These are phyloP conservation scores for Cacoxenus indagator DNA, from an alignment of 2,888 invertebrate genomes.

Conservation along the genomic window DNA sequence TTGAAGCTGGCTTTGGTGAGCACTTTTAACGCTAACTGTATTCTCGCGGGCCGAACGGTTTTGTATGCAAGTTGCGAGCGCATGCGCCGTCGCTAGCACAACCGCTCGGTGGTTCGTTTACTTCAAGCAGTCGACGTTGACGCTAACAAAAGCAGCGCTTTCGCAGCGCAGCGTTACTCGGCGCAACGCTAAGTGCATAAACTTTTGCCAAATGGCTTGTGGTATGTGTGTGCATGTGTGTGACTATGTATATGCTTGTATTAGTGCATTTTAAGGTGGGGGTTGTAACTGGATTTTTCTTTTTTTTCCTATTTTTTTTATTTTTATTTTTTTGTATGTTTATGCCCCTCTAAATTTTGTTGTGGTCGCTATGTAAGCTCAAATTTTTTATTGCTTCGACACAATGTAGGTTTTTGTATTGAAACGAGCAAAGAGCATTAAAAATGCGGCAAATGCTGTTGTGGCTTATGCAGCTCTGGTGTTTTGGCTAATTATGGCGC, in stretches of 20 bases:
- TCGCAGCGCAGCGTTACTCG: not conserved
- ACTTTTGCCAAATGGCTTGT: conserved; percentile 50
- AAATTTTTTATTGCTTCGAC: conserved; percentile 22
- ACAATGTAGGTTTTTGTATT: conserved; percentile 36
- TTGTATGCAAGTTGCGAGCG: conserved; percentile 50
- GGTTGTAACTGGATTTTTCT: conserved; percentile 52
- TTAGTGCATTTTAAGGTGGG: conserved; percentile 56
- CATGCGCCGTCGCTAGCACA: not conserved
- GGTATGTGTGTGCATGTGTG: conserved; percentile 30
- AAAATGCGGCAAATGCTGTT: conserved; percentile 26
- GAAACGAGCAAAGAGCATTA: too few relatives aligned
- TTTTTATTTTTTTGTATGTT: conserved; percentile 1
- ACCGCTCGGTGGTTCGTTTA: not conserved
- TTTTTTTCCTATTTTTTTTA: not conserved
- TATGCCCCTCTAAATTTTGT: conserved; percentile 5
- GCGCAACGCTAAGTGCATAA: conserved; percentile 14
- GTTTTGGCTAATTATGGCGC: conserved; percentile 15
- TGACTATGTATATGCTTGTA: conserved; percentile 19
- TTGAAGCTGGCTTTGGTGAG: conserved; percentile 1
- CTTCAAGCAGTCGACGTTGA: conserved; percentile 22
- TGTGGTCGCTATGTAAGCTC: conserved; percentile 45
- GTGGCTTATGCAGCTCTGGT: conserved; percentile 9
- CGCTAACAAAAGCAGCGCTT: not conserved
- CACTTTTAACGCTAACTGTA: conserved; percentile 5
- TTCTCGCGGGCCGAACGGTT: conserved; percentile 1